Evolutionary conservation across 2,113 vertebrate genomes (phyloP).

Genomic region (Lutjanus erythropterus): DNA sequence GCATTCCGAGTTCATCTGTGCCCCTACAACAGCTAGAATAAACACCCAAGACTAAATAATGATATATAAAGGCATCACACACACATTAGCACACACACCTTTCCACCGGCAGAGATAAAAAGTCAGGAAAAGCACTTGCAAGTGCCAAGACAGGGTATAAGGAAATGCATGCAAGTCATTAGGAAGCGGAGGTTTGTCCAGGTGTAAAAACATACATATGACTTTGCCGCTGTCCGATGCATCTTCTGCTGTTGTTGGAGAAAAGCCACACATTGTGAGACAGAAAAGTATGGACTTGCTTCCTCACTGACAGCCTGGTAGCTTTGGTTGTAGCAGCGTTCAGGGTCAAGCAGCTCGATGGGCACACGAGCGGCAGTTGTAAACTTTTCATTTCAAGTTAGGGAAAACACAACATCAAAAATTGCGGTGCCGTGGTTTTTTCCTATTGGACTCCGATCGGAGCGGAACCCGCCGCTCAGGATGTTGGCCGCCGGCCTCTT

Average conservation of each 20-base stretch:
- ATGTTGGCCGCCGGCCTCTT: slow-evolving; percentile 49
- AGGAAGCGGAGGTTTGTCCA: slow-evolving; percentile 31
- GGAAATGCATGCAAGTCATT: slow-evolving; percentile 24
- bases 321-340: not conserved
- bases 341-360: slow-evolving; percentile 16
- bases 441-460: slow-evolving; percentile 25
- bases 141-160: not conserved
- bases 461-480: slow-evolving; percentile 32
- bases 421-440: slow-evolving; percentile 28
- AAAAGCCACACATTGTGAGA: too few species aligned
- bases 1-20: slow-evolving; percentile 40
- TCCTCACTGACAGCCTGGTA: not conserved
- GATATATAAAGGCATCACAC: slow-evolving; percentile 24
- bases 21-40: slow-evolving; percentile 25
- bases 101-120: not conserved
- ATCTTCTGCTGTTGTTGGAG: slow-evolving; percentile 18
- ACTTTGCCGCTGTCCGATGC: not conserved
- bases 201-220: slow-evolving; percentile 32
- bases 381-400: slow-evolving; percentile 42
- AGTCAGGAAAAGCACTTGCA: not conserved
- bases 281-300: too few species aligned
- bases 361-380: not conserved
- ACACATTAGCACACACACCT: slow-evolving; percentile 19
- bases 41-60: slow-evolving; percentile 44
- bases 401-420: slow-evolving; percentile 48